Evolutionary conservation across 2,113 vertebrate species (phyloP).

Genomic region (Equus przewalskii): DNA sequence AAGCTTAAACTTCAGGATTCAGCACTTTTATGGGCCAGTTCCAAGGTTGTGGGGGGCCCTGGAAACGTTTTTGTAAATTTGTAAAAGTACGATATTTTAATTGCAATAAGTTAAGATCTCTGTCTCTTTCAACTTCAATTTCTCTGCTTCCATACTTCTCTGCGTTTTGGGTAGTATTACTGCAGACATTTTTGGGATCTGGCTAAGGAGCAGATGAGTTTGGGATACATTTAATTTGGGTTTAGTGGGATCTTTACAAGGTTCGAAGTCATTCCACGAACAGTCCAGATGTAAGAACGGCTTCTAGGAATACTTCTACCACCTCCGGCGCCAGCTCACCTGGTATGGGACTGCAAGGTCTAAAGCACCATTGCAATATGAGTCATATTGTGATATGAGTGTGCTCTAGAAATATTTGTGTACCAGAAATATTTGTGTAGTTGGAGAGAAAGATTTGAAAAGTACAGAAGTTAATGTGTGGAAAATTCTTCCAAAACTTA

Average conservation of each 20-base stretch:
- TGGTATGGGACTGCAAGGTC: neutral
- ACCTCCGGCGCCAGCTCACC: neutral
- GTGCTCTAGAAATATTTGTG: neutral
- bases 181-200: neutral
- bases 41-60: neutral
- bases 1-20: neutral
- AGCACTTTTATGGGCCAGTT: neutral
- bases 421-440: neutral
- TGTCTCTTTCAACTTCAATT: neutral
- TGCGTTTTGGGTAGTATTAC: neutral
- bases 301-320: neutral
- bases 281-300: neutral
- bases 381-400: neutral
- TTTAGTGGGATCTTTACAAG: neutral
- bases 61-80: neutral
- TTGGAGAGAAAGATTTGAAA: neutral
- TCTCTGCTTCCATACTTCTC: neutral
- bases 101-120: neutral
- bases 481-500: neutral
- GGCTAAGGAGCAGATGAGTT: neutral
- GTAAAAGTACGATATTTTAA: neutral
- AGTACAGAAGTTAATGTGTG: neutral
- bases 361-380: neutral
- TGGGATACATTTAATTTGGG: neutral
- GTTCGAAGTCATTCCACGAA: neutral